These are phyloP conservation scores for Limnephilus lunatus DNA, from an alignment of 2,888 invertebrate species.

Conservation along the genomic window DNA sequence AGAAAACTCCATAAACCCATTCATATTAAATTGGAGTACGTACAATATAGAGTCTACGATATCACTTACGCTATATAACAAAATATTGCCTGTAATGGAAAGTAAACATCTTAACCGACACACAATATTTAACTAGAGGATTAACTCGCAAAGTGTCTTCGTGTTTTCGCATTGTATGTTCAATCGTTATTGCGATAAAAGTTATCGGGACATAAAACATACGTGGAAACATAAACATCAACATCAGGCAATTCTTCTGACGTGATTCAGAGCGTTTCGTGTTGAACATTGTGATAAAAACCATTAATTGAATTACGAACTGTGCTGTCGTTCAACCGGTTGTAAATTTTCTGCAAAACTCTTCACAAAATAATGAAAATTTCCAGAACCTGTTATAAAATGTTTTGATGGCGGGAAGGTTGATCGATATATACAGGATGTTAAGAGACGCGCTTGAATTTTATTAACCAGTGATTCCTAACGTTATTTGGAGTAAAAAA, in stretches of 20 bases:
- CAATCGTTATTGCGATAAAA: neutral
- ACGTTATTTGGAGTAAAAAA: no score
- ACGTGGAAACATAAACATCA: neutral
- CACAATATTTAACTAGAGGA: neutral
- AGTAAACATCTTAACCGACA: neutral
- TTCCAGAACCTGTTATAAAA: no score
- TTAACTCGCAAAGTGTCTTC: neutral
- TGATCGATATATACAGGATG: no score
- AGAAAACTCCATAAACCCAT: neutral
- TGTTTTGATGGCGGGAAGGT: no score
- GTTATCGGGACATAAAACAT: neutral
- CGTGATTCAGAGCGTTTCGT: neutral
- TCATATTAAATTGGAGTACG: neutral
- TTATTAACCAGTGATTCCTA: no score
- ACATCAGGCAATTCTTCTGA: neutral
- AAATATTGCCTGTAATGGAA: neutral
- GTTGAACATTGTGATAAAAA: neutral
- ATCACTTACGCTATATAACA: neutral
- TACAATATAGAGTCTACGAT: neutral
- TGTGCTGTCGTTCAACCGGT: neutral
- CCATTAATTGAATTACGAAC: neutral
- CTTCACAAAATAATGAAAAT: neutral
- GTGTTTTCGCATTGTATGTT: no score
- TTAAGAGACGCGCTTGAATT: no score
- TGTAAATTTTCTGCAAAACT: neutral